Percentiles rank a stretch among this genome's conserved stretches.
phyloP scores from a whole-genome alignment of 2,888 invertebrate genomes.

The Lasioglossum vierecki region DNA sequence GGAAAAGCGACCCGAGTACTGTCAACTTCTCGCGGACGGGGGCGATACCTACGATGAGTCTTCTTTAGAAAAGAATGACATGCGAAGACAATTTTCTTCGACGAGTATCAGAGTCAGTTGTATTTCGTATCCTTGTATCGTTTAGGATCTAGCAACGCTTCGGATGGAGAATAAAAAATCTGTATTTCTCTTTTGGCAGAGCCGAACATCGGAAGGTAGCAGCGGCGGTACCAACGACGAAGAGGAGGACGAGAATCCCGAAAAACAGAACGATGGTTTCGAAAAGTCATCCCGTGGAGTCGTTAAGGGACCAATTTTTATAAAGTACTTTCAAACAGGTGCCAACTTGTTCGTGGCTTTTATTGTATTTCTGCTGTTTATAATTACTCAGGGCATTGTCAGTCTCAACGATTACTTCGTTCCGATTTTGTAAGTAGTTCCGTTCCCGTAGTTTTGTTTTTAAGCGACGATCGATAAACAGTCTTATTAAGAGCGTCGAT shows the following conservation, averaged over 20 bases:
- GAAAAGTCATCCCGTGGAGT: conserved; percentile 84
- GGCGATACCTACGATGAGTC: conserved; percentile 73
- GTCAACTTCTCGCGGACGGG: conserved; percentile 74
- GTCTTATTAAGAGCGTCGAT: background rate
- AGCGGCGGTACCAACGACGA: conserved; percentile 75
- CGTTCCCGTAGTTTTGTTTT: background rate
- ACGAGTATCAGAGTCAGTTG: conserved; percentile 77
- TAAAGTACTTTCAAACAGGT: conserved; percentile 85
- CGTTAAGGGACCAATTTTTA: conserved; percentile 83
- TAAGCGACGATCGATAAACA: background rate
- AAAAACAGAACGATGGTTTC: conserved; percentile 74
- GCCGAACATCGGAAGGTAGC: conserved; percentile 78
- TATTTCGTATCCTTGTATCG: background rate
- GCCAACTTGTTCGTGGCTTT: conserved; percentile 84
- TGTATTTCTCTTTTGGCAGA: conserved; percentile 68
- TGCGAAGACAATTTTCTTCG: conserved; percentile 78
- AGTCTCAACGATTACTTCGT: conserved; percentile 90
- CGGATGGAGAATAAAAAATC: background rate
- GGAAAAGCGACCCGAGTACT: conserved; percentile 76
- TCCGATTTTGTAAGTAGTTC: conserved; percentile 76
- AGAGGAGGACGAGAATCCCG: conserved; percentile 76
- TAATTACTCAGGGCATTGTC: conserved; percentile 86
- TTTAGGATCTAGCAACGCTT: background rate
- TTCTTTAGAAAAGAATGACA: conserved; percentile 64
- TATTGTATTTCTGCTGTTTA: conserved; percentile 84